Evolutionary conservation across 2,888 invertebrate genomes (phyloP), one percentile per base, ranked within the genome.

Genomic region (Stenotaenia linearis): DNA sequence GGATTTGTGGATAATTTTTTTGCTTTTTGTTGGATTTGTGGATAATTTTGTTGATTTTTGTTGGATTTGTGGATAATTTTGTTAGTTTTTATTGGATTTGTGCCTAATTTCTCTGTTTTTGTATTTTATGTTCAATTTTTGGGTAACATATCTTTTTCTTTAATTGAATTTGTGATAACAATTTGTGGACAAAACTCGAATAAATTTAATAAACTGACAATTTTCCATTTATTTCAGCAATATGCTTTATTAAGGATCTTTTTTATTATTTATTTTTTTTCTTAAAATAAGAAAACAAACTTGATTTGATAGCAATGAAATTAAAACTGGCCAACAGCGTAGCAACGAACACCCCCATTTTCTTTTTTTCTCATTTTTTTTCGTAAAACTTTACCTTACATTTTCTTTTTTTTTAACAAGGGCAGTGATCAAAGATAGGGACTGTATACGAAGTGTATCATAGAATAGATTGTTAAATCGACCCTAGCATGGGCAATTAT

Each of bases 401-500:
- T n/a, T n/a, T n/a, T n/a, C n/a, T n/a, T n/a, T n/a, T 74, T 74
- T 74, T 74, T 75, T 21, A 18, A 56, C 56, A 56, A 56, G 56
- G 56, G 56, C 56, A 56, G 56, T 56, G 56, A 56, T 56, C 56
- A 56, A n/a, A n/a, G 56, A 56, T 56, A 56, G 56, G 56, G 56
- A 56, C 56, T 56, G 56, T 56, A 56, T 56, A 56, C 56, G 56
- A 56, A 56, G 56, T 56, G 56, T 56, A 56, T 15, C 56, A 56
- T 23, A 21, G 56, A 56, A 21, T 56, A 37, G 35, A 35, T 45
- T 45, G 45, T 45, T 9, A 45, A 32, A 10, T 45, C 15, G 18
- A 12, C 45, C 45, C 45, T 10, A 10, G 12, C 7, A 45, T 45
- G 18, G 18, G 32, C 32, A 6, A 9, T 32, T 32, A n/a, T n/a